Evolutionary conservation across 2,888 invertebrate genomes (phyloP).

Genomic region (Pyrrhosoma nymphula): DNA sequence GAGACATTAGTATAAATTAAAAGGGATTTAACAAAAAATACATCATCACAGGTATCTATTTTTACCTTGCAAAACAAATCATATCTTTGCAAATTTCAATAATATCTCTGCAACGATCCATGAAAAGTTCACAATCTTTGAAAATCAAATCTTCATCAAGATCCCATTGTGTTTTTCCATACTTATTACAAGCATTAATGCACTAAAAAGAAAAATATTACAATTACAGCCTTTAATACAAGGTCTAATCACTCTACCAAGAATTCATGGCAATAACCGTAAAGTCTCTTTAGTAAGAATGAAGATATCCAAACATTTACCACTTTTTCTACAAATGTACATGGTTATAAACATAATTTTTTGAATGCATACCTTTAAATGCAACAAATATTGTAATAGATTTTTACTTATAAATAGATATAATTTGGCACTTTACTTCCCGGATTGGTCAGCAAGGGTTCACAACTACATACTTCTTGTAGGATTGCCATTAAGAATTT

Average conservation of each 20-base stretch:
- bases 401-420: too few relatives aligned
- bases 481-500: too few relatives aligned
- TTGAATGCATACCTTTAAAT: neutral
- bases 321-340: too few relatives aligned
- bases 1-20: neutral
- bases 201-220: slow-evolving; percentile 77
- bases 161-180: slow-evolving; percentile 83
- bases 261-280: too few relatives aligned
- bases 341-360: slow-evolving; percentile 68
- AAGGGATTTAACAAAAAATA: neutral
- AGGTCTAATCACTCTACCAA: too few relatives aligned
- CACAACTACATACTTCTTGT: too few relatives aligned
- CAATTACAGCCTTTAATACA: too few relatives aligned
- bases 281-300: too few relatives aligned
- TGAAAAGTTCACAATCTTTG: slow-evolving; percentile 91
- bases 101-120: slow-evolving; percentile 91
- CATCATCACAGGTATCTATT: slow-evolving; percentile 70
- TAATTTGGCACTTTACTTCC: too few relatives aligned
- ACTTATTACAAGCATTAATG: slow-evolving; percentile 81
- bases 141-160: slow-evolving; percentile 90
- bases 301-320: too few relatives aligned
- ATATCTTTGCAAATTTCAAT: slow-evolving; percentile 93
- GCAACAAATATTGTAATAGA: too few relatives aligned
- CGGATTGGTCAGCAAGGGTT: too few relatives aligned
- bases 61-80: slow-evolving; percentile 89